Evolutionary conservation across 2,113 vertebrate species (phyloP).

Genomic region (Gobius niger): DNA sequence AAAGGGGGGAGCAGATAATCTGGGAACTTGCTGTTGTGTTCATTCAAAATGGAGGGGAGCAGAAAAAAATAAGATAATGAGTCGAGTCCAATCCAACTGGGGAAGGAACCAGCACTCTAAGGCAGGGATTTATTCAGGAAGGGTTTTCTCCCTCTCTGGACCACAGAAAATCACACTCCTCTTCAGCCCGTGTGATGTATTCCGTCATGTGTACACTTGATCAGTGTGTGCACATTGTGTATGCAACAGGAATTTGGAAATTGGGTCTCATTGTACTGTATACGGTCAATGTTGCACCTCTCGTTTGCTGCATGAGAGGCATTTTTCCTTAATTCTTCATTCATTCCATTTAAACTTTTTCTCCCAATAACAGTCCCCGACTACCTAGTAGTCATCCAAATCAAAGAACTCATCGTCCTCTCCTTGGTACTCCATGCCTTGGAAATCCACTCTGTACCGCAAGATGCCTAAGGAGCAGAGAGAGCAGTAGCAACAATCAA

Average conservation of each 20-base stretch:
- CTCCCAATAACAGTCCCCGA: slow-evolving; percentile 83
- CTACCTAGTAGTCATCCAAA: slow-evolving; percentile 99
- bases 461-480: slow-evolving; percentile 86
- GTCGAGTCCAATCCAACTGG: slow-evolving; percentile 90
- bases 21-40: slow-evolving; percentile 86
- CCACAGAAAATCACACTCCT: slow-evolving; percentile 74
- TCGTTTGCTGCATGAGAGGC: slow-evolving; percentile 75
- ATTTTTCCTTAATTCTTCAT: slow-evolving; percentile 72
- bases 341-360: slow-evolving; percentile 62
- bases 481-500: neutral
- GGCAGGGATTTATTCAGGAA: slow-evolving; percentile 87
- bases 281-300: slow-evolving; percentile 72
- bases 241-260: slow-evolving; percentile 70
- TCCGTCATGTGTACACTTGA: slow-evolving; percentile 62
- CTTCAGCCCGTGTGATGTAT: slow-evolving; percentile 68
- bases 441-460: slow-evolving; percentile 99
- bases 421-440: slow-evolving; percentile 99
- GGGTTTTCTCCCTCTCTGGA: slow-evolving; percentile 72
- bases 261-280: slow-evolving; percentile 67
- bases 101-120: slow-evolving; percentile 96
- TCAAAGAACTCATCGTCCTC: slow-evolving; percentile 99
- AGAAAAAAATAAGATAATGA: slow-evolving; percentile 73
- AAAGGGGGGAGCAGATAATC: slow-evolving; percentile 62
- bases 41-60: slow-evolving; percentile 82
- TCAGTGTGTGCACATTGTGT: slow-evolving; percentile 68